Conservation (phyloP, 2,113 vertebrate genomes). For the Axis porcinus region DNA sequence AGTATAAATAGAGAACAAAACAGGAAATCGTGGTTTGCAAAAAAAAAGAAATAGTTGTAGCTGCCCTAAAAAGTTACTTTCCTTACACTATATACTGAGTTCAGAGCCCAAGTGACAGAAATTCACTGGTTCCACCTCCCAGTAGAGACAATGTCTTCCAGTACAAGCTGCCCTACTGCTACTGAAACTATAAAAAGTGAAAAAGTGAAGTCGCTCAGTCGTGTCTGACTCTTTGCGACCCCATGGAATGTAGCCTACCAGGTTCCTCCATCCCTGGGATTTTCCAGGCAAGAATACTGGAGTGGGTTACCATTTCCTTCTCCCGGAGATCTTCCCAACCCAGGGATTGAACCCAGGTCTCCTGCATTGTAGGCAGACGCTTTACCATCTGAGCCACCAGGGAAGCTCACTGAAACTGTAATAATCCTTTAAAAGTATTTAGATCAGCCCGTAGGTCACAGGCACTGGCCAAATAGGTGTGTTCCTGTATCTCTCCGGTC, state of each 20-base stretch:
- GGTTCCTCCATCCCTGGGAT: too few species aligned
- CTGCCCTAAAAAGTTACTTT: constrained; percentile 20
- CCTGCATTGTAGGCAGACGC: too few species aligned
- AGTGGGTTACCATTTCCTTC: too few species aligned
- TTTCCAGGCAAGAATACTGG: too few species aligned
- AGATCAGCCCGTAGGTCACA: fast-evolving
- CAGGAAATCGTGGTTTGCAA: constrained; percentile 64
- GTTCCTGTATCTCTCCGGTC: not conserved
- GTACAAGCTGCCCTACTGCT: not conserved
- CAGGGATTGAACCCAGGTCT: too few species aligned
- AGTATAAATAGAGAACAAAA: constrained; percentile 73
- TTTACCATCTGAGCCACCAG: too few species aligned
- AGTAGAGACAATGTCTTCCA: not conserved
- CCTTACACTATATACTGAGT: not conserved
- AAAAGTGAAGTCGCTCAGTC: too few species aligned
- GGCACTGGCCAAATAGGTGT: not conserved
- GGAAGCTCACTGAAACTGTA: not conserved
- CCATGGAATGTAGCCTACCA: too few species aligned
- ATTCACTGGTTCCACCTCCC: not conserved
- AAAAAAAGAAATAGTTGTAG: constrained; percentile 28
- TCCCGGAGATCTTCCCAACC: too few species aligned
- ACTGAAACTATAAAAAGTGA: not conserved
- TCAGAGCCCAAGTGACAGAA: not conserved
- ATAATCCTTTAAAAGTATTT: not conserved
- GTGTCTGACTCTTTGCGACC: too few species aligned